These are phyloP conservation scores for Tachycineta bicolor DNA, from an alignment of 2,113 vertebrate genomes.

Conservation along the genomic window DNA sequence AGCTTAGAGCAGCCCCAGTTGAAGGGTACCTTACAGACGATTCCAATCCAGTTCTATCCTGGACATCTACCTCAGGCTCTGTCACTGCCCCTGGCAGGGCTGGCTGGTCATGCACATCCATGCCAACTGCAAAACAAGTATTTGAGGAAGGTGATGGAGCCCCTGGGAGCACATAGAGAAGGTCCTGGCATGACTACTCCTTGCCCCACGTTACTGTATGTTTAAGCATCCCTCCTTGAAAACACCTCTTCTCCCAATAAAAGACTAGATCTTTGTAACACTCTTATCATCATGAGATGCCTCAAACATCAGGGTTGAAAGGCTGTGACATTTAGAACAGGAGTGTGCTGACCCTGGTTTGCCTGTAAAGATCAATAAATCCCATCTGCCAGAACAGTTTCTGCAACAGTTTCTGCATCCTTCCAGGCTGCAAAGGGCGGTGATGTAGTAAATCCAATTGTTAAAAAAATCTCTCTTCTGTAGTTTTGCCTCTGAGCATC, in stretches of 20 bases:
- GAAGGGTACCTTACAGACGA: accelerated
- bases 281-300: neutral
- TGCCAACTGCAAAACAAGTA: accelerated
- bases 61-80: neutral
- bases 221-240: neutral
- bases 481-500: neutral
- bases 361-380: neutral
- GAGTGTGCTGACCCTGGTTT: neutral
- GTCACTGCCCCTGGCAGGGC: neutral
- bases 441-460: neutral
- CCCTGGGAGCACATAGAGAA: neutral
- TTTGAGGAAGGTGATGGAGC: neutral
- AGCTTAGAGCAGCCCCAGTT: neutral
- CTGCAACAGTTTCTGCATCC: neutral
- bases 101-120: neutral
- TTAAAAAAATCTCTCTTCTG: neutral
- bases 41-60: neutral
- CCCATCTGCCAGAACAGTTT: neutral
- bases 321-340: neutral
- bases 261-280: neutral
- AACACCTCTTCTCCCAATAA: neutral
- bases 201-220: too few relatives aligned
- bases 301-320: neutral
- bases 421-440: neutral
- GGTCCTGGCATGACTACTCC: neutral